Evolutionary conservation across 2,888 invertebrate species (phyloP).

Genomic region (Odontocolon sp.): DNA sequence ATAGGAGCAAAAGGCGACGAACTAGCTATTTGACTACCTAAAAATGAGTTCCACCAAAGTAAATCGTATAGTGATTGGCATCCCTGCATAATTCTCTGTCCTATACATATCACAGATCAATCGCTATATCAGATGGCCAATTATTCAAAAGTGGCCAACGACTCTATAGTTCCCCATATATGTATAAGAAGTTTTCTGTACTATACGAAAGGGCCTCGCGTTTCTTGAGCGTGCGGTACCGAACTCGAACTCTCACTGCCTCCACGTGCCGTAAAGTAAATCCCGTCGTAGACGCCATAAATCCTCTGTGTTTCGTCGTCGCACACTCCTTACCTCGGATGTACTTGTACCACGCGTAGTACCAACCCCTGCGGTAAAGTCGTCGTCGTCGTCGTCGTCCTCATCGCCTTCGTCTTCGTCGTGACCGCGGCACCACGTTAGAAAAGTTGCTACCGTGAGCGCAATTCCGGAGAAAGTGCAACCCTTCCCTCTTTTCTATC

Average conservation of each 20-base stretch:
- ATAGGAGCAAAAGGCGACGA: not conserved
- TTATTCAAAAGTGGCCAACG: too few relatives aligned
- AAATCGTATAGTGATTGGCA: too few relatives aligned
- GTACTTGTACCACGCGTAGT: constrained; percentile 25
- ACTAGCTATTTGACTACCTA: not conserved
- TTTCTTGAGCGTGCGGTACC: constrained; percentile 43
- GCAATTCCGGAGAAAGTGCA: constrained; percentile 54
- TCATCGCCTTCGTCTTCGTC: constrained; percentile 51
- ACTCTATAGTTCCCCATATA: too few relatives aligned
- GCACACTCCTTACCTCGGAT: constrained; percentile 18
- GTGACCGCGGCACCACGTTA: constrained; percentile 16
- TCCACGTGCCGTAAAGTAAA: constrained; percentile 60
- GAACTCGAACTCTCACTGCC: constrained; percentile 43
- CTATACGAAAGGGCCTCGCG: constrained; percentile 40
- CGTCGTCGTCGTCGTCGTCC: constrained; percentile 54
- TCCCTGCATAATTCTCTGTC: too few relatives aligned
- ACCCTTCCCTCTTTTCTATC: constrained; percentile 13
- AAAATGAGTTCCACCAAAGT: too few relatives aligned
- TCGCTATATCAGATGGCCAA: too few relatives aligned
- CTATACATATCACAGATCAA: too few relatives aligned
- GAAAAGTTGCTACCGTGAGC: constrained; percentile 50
- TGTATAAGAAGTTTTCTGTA: too few relatives aligned
- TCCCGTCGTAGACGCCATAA: constrained; percentile 63
- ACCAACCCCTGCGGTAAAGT: constrained; percentile 37
- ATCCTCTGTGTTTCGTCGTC: constrained; percentile 57